A percentile compares a stretch with the other conserved stretches of the same genome.
Conservation (phyloP, 2,888 invertebrate species). For the Agonopterix heracliana region DNA sequence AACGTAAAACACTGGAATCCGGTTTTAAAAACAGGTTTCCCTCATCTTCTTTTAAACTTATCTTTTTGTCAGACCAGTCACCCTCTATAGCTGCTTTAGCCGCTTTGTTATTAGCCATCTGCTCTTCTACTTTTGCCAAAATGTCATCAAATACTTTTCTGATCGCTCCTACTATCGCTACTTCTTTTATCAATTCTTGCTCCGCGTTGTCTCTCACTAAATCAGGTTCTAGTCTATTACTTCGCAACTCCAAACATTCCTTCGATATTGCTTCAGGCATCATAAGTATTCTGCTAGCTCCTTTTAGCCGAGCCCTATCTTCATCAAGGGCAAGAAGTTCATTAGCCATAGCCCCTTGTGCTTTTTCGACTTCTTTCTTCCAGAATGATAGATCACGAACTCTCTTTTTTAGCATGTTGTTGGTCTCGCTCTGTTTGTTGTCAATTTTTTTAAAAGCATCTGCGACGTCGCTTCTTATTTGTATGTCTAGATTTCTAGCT, state of each 20-base stretch:
- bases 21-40: constrained; percentile 80
- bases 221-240: constrained; percentile 83
- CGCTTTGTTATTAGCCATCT: constrained; percentile 83
- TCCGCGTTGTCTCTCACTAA: constrained; percentile 87
- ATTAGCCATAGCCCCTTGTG: constrained; percentile 78
- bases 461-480: constrained; percentile 41
- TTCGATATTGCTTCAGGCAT: constrained; percentile 82
- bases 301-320: constrained; percentile 79
- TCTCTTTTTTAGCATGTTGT: constrained; percentile 38
- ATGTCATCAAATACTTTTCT: constrained; percentile 78
- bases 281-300: constrained; percentile 80
- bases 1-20: constrained; percentile 79
- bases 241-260: constrained; percentile 83
- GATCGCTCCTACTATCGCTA: constrained; percentile 84
- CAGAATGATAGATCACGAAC: constrained; percentile 74
- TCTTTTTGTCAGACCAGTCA: constrained; percentile 93
- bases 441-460: constrained; percentile 77
- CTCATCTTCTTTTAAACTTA: constrained; percentile 83
- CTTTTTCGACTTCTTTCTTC: constrained; percentile 81
- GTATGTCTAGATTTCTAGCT: constrained; percentile 37
- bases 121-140: constrained; percentile 80
- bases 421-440: constrained; percentile 68
- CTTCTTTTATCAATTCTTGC: constrained; percentile 85
- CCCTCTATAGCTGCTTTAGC: constrained; percentile 87
- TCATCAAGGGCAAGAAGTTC: constrained; percentile 81